Base-by-base conservation (phyloP, 2,888 invertebrate genomes). In the Arge pagana region DNA sequence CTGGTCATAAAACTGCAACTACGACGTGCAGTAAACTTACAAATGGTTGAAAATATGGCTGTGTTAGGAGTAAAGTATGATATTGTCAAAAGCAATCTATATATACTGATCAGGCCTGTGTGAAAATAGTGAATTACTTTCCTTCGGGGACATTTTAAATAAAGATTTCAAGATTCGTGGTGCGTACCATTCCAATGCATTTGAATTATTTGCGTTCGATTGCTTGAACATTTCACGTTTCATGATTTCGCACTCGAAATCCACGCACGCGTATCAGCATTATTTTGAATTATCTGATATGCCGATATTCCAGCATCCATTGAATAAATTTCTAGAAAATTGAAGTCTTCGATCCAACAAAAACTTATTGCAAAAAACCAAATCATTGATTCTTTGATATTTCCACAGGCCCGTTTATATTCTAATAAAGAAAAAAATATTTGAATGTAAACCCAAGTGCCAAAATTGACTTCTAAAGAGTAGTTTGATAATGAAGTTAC, bases 381-480 rank as follows among this genome's bases (percentile, higher is more conserved):
- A 21, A 21, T 21, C 6, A 39, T 10, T 21, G 13, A 21, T 8
- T 39, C 11, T 21, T 23, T 15, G 18, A 35, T 23, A 45, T 45
- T 45, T 33, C 16, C 33, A 10, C 33, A 45, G 45, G 23, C 45
- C 33, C 35, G 24, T 15, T 15, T 37, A 7, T 45, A 45, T 35
- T 45, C 28, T 19, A 10, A 30, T 30, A 11, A 39, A 30, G 24
- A 30, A 28, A 11, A 16, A 11, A 30, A 50, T 49, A 40, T 19
- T 40, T 31, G 3, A 21, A 40, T 51, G 40, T 43, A 30, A 42
- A 43, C 42, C 40, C 50, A 51, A 51, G 50, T 51, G 50, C 50
- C 50, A 51, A 51, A 51, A 51, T 51, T 43, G 33, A 51, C 35
- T 51, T 50, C 16, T 51, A 51, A 26, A 23, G 24, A 45, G 16